Base-by-base conservation (phyloP, 1,140 invertebrate genomes). In the Prorops nasuta region DNA sequence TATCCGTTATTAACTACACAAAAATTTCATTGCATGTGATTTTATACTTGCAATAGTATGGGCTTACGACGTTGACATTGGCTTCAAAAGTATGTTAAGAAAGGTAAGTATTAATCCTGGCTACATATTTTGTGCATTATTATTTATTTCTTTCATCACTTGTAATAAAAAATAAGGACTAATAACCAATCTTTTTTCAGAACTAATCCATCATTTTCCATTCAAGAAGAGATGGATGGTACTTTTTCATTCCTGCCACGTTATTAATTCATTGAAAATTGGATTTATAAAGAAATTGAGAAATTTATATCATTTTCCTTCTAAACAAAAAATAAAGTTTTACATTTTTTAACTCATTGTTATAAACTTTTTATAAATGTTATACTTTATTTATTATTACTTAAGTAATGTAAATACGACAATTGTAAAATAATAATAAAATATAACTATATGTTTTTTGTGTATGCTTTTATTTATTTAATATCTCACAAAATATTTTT, bases 181-280 rank as follows among this genome's bases (percentile, higher is more conserved):
- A 37, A 47, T 9, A n/a, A n/a, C n/a, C n/a, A 28, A 54, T 52
- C 37, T 76, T 76, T 61, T n/a, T n/a, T n/a, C 63, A 76, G 72
- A 63, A 62, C 64, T 44, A 76, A 76, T 67, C 64, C 70, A 28
- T 61, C 66, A 51, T 76, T 74, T 64, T 60, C 60, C 10, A 62
- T 67, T 48, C 64, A 75, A 46, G 71, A 74, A 45, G 58, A 39
- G 37, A 14, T 63, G 49, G 48, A 49, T 39, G 71, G 60, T 54
- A 56, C 9, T 35, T 59, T 60, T 42, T 39, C 35, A 16, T 45
- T 37, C 7, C 19, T 54, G 44, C 1, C 50, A 18, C 37, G 39
- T 28, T 45, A 35, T 4, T 60, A 39, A 51, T 9, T 20, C 16
- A 20, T 49, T 42, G 18, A 37, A 17, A 37, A n/a, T n/a, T n/a